Conservation (phyloP, 2,113 vertebrate genomes). For the Vimba vimba region DNA sequence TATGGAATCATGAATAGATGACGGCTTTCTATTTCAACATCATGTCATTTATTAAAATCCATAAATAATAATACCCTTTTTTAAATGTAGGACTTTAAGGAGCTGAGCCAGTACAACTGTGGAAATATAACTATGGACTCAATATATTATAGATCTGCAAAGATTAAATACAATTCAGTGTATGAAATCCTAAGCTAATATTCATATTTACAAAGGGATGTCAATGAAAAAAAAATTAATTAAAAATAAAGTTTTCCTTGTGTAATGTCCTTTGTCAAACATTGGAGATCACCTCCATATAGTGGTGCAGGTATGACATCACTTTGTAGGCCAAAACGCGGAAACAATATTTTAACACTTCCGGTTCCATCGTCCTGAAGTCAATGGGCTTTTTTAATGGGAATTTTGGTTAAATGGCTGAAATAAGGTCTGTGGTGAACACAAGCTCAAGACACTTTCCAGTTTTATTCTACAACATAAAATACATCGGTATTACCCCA, state of each 20-base stretch:
- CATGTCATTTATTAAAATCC: not conserved
- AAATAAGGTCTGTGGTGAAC: no score
- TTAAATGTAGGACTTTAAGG: no score
- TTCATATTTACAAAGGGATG: not conserved
- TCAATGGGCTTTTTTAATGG: no score
- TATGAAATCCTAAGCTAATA: not conserved
- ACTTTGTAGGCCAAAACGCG: no score
- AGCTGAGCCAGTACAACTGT: not conserved
- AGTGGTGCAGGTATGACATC: no score
- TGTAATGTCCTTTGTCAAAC: not conserved
- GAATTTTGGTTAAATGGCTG: no score
- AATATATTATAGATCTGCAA: not conserved
- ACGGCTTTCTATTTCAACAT: not conserved
- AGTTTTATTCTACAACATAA: no score
- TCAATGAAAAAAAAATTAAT: not conserved
- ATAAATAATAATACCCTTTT: not conserved
- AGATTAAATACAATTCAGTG: not conserved
- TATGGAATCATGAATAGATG: not conserved
- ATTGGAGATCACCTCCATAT: not conserved
- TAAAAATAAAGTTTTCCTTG: not conserved
- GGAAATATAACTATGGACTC: not conserved
- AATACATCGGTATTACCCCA: no score
- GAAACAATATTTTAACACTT: no score
- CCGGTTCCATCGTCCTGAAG: no score
- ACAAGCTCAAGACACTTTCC: no score